Conservation (phyloP, 2,797 vertebrate species). For the Acipenser oxyrinchus region DNA sequence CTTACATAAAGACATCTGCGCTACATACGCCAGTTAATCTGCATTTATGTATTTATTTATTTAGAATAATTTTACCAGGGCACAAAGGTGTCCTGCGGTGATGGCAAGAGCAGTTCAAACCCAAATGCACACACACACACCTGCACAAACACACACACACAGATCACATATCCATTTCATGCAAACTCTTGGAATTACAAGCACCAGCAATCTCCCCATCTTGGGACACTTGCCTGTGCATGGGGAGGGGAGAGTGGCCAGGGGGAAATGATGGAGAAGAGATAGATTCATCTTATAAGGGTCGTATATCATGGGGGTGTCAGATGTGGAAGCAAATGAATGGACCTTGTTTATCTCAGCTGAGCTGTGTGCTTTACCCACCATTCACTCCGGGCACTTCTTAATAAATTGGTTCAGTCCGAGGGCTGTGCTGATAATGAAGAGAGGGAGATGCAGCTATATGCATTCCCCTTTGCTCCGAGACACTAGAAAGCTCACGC, state of each 20-base stretch:
- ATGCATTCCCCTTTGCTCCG: slow-evolving; percentile 54
- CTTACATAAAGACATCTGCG: no score
- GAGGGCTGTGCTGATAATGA: slow-evolving; percentile 79
- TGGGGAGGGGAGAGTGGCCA: slow-evolving; percentile 47
- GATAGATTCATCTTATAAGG: slow-evolving; percentile 87
- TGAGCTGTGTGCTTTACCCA: slow-evolving; percentile 81
- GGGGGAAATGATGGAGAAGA: slow-evolving; percentile 43
- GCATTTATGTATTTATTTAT: no score
- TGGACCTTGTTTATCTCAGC: slow-evolving; percentile 93
- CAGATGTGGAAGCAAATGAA: slow-evolving; percentile 95
- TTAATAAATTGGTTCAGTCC: slow-evolving; percentile 95
- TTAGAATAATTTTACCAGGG: no score
- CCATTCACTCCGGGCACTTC: slow-evolving; percentile 69
- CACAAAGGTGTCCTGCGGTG: no score
- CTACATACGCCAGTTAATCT: no score
- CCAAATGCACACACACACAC: neutral
- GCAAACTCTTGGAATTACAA: no score
- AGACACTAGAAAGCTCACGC: slow-evolving; percentile 43
- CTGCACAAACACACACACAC: slow-evolving; percentile 14
- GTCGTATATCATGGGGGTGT: slow-evolving; percentile 89
- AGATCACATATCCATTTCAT: no score
- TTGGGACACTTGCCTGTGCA: slow-evolving; percentile 27
- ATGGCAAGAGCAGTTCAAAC: neutral
- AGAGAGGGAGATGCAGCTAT: slow-evolving; percentile 59
- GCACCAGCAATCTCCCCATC: no score